Evolutionary conservation across 2,888 invertebrate genomes (phyloP).

Genomic region (Lochmaea capreae): DNA sequence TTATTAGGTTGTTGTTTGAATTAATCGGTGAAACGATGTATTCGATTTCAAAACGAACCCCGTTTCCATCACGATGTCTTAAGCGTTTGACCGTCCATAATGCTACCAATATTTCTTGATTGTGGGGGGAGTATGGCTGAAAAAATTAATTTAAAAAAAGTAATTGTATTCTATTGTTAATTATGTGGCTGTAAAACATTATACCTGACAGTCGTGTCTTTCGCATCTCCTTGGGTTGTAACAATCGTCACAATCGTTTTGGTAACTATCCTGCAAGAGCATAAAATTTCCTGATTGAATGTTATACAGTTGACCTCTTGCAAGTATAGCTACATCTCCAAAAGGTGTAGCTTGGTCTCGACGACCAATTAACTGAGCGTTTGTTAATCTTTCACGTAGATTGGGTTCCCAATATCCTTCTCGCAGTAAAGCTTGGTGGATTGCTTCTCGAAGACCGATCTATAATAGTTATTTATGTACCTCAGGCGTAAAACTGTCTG

Average conservation of each 20-base stretch:
- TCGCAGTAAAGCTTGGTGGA: conserved; percentile 73
- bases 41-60: conserved; percentile 73
- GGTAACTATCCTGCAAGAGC: conserved; percentile 66
- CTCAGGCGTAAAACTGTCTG: too few species aligned
- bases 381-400: conserved; percentile 55
- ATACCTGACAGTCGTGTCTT: conserved; percentile 44
- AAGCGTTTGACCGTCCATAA: conserved; percentile 78
- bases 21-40: conserved; percentile 74
- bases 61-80: conserved; percentile 71
- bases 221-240: conserved; percentile 53
- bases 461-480: conserved; percentile 9
- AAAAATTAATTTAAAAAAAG: conserved; percentile 7
- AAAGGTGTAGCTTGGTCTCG: conserved; percentile 67
- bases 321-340: conserved; percentile 75
- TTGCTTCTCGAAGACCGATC: conserved; percentile 73
- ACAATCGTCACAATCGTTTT: conserved; percentile 67
- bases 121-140: conserved; percentile 51
- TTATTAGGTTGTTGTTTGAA: conserved; percentile 62
- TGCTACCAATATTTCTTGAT: conserved; percentile 68
- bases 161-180: background rate
- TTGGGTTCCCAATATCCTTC: conserved; percentile 70
- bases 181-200: background rate
- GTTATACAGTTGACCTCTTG: conserved; percentile 73
- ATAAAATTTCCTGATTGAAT: conserved; percentile 66
- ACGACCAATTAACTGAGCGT: conserved; percentile 58